phyloP scores from a whole-genome alignment of 1,140 invertebrate genomes.

The Temnothorax nylanderi region DNA sequence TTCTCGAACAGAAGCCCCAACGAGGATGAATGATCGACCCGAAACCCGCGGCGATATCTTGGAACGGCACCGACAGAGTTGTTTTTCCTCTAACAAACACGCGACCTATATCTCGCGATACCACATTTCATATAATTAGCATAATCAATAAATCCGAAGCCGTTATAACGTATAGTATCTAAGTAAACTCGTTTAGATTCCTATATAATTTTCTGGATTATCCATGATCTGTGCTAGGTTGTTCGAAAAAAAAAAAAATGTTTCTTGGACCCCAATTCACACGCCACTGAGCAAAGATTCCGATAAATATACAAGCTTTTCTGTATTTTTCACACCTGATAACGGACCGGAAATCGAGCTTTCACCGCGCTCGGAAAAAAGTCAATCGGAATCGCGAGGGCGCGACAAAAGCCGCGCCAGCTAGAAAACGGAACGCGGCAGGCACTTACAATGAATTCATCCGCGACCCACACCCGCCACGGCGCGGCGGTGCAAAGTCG shows the following conservation, averaged over 20 bases:
- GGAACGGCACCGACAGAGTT: neutral
- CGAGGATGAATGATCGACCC: constrained; percentile 48
- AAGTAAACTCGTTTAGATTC: neutral
- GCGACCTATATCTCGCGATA: neutral
- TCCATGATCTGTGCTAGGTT: neutral
- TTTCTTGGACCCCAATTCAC: neutral
- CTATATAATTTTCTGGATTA: neutral
- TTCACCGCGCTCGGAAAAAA: constrained; percentile 45
- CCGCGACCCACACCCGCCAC: constrained; percentile 66
- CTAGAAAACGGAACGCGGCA: constrained; percentile 45
- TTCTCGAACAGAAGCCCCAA: constrained; percentile 47
- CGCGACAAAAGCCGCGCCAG: constrained; percentile 30
- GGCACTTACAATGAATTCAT: constrained; percentile 73
- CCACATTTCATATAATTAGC: neutral
- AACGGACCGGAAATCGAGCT: constrained; percentile 22
- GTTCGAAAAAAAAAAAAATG: neutral
- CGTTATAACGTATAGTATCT: neutral
- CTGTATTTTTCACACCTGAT: neutral
- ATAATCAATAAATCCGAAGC: neutral
- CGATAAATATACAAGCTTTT: neutral
- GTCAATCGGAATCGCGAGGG: constrained; percentile 15
- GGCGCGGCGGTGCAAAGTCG: constrained; percentile 50
- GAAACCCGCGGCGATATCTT: neutral
- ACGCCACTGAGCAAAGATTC: neutral
- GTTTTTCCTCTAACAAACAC: constrained; percentile 1